phyloP scores from a whole-genome alignment of 1,140 invertebrate species.

The Habropoda laboriosa region DNA sequence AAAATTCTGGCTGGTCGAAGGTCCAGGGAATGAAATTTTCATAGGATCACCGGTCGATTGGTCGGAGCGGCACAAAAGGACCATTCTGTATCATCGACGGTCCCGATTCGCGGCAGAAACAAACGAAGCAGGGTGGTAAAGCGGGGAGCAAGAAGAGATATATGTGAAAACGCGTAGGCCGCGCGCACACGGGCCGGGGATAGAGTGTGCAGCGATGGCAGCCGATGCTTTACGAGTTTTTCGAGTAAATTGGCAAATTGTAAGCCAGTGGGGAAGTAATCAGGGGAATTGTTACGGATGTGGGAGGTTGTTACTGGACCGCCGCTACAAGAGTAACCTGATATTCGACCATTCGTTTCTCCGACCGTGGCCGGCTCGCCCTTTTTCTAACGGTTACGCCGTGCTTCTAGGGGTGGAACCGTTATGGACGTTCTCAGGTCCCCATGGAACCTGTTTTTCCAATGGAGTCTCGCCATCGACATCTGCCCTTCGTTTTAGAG shows the following conservation, averaged over 20 bases:
- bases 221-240: slow-evolving; percentile 74
- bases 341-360: slow-evolving; percentile 68
- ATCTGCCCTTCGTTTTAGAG: slow-evolving; percentile 53
- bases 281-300: slow-evolving; percentile 77
- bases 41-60: not conserved
- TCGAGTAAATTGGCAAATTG: slow-evolving; percentile 78
- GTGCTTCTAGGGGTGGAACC: slow-evolving; percentile 46
- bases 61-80: not conserved
- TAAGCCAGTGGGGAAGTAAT: slow-evolving; percentile 74
- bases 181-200: slow-evolving; percentile 1
- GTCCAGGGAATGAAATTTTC: not conserved
- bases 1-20: fast-evolving
- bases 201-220: slow-evolving; percentile 31
- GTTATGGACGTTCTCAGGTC: slow-evolving; percentile 48
- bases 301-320: slow-evolving; percentile 74
- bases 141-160: slow-evolving; percentile 17
- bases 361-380: slow-evolving; percentile 30
- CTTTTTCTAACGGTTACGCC: slow-evolving; percentile 40
- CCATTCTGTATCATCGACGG: slow-evolving; percentile 21
- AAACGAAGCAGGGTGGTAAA: slow-evolving; percentile 27
- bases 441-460: slow-evolving; percentile 56
- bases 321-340: slow-evolving; percentile 72
- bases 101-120: slow-evolving; percentile 2
- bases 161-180: slow-evolving; percentile 54
- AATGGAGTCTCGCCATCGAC: slow-evolving; percentile 51